Conservation (phyloP, 2,113 vertebrate species). For the Oxygymnocypris stewartii region DNA sequence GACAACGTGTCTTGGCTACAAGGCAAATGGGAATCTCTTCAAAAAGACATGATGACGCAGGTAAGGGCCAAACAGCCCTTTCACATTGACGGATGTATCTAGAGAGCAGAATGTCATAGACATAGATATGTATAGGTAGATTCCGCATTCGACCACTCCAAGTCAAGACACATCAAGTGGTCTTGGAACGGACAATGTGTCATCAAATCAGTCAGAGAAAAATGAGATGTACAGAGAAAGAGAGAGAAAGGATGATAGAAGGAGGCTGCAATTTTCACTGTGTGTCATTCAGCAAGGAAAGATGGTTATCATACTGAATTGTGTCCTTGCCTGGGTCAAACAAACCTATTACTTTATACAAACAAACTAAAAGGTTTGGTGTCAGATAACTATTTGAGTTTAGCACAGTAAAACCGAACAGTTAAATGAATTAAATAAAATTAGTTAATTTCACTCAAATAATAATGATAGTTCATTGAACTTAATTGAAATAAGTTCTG, state of each 20-base stretch:
- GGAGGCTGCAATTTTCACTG: slow-evolving; percentile 1
- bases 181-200: no score
- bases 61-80: slow-evolving; percentile 6
- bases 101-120: no score
- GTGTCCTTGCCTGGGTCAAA: slow-evolving; percentile 13
- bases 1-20: neutral
- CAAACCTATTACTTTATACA: slow-evolving; percentile 33
- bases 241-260: slow-evolving; percentile 4
- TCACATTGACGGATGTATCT: no score
- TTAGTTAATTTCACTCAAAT: no score
- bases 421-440: no score
- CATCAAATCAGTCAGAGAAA: slow-evolving; percentile 8
- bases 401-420: no score
- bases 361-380: neutral
- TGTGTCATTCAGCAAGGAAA: slow-evolving; percentile 31
- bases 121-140: no score
- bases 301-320: slow-evolving; percentile 20
- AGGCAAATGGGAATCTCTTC: slow-evolving; percentile 36
- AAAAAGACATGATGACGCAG: slow-evolving; percentile 44
- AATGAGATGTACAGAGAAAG: neutral
- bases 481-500: no score
- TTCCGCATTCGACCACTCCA: no score
- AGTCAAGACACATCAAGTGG: no score
- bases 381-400: neutral
- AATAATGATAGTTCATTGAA: no score